Evolutionary conservation across 2,888 invertebrate species (phyloP).

Genomic region (Cheilosia vernalis): DNA sequence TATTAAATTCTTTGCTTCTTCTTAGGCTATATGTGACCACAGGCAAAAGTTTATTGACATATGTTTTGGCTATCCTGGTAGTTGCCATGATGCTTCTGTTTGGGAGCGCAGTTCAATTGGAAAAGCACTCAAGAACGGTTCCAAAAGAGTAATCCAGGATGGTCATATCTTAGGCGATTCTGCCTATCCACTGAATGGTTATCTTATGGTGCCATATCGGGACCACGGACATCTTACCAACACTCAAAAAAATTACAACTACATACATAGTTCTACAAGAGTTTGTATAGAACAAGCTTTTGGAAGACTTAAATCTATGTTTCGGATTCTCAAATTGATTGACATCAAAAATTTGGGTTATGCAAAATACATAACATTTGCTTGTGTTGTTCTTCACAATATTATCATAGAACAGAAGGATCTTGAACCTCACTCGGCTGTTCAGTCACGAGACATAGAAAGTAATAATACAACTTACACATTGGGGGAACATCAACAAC

Average conservation of each 20-base stretch:
- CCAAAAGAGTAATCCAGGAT: conserved; percentile 5
- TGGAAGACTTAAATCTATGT: background rate
- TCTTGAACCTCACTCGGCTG: conserved; percentile 9
- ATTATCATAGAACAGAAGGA: conserved; percentile 26
- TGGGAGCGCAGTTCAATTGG: conserved; percentile 17
- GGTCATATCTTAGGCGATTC: conserved; percentile 24
- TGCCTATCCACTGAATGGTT: background rate
- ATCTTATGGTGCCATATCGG: conserved; percentile 24
- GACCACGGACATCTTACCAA: conserved; percentile 2
- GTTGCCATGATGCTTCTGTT: conserved; percentile 4
- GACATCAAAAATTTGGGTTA: conserved; percentile 12
- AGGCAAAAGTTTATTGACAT: conserved; percentile 13
- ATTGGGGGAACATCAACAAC: background rate
- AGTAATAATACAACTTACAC: background rate
- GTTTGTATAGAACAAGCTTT: conserved; percentile 9
- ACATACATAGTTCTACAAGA: conserved; percentile 7
- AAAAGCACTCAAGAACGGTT: background rate
- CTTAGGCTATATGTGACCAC: conserved; percentile 16
- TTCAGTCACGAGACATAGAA: conserved; percentile 6
- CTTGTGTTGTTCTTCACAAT: conserved; percentile 17
- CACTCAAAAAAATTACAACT: background rate
- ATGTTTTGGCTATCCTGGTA: conserved; percentile 19
- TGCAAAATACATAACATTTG: background rate
- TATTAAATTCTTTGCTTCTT: conserved; percentile 5
- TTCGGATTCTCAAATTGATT: conserved; percentile 6